Evolutionary conservation across 2,888 invertebrate genomes (phyloP).

Genomic region (Temnothorax ravouxi): DNA sequence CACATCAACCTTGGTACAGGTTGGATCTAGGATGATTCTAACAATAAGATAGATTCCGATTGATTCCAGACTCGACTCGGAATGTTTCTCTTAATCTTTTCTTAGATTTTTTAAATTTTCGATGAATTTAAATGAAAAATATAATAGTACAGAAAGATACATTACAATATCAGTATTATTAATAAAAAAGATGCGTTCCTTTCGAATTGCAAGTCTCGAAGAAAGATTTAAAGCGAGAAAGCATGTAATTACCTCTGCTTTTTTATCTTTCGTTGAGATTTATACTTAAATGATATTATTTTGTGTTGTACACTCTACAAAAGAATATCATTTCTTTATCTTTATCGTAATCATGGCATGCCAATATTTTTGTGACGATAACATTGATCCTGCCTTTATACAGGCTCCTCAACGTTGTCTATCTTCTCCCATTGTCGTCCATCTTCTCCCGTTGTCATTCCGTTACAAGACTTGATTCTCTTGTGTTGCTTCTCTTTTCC

Average conservation of each 20-base stretch:
- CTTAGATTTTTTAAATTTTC: not conserved
- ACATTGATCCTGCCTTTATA: slow-evolving; percentile 35
- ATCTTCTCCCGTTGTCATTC: slow-evolving; percentile 15
- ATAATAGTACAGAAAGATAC: not conserved
- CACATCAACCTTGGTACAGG: not conserved
- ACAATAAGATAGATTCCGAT: not conserved
- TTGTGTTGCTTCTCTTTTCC: slow-evolving; percentile 21
- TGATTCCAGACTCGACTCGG: not conserved
- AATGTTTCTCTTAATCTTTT: not conserved
- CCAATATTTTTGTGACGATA: slow-evolving; percentile 36
- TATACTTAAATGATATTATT: slow-evolving; percentile 17
- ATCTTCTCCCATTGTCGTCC: slow-evolving; percentile 14
- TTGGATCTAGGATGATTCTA: not conserved
- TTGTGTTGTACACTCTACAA: not conserved
- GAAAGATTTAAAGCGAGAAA: not conserved
- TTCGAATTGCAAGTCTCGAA: not conserved
- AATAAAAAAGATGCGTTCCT: not conserved
- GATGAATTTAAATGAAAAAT: not conserved
- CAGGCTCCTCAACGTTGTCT: slow-evolving; percentile 23
- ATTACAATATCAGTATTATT: not conserved
- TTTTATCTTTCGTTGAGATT: not conserved
- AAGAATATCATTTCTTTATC: slow-evolving; percentile 8
- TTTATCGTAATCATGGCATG: slow-evolving; percentile 6
- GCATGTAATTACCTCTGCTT: not conserved
- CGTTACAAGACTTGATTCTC: slow-evolving; percentile 28